Percentiles rank a stretch among this genome's conserved stretches.
Evolutionary conservation across 2,888 invertebrate genomes (phyloP).

Genomic region (Lithophane semibrunnea): DNA sequence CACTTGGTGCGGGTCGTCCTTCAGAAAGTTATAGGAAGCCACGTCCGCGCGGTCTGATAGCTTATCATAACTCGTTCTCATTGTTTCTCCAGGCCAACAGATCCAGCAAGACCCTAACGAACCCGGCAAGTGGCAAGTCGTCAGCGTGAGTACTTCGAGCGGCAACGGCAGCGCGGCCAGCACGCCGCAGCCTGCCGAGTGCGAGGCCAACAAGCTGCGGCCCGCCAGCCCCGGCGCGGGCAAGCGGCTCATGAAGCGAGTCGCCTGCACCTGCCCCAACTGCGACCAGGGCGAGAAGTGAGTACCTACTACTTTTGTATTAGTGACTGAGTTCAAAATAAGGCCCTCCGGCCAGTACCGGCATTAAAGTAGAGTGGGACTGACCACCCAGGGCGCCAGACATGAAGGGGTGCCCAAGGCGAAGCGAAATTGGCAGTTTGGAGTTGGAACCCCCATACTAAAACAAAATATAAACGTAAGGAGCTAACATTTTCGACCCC

Average conservation of each 20-base stretch:
- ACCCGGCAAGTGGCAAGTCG: slow-evolving; percentile 96
- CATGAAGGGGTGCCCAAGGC: neutral
- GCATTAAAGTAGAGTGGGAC: neutral
- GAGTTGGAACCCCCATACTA: neutral
- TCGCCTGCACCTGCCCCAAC: slow-evolving; percentile 99
- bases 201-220: slow-evolving; percentile 80
- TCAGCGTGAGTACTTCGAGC: slow-evolving; percentile 80
- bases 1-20: too few relatives aligned
- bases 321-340: neutral
- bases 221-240: slow-evolving; percentile 76
- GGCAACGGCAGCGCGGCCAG: slow-evolving; percentile 63
- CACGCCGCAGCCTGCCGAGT: slow-evolving; percentile 76
- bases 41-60: too few relatives aligned
- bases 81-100: slow-evolving; percentile 89
- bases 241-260: slow-evolving; percentile 93
- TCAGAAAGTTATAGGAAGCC: too few relatives aligned
- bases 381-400: too few relatives aligned
- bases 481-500: neutral
- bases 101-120: slow-evolving; percentile 96
- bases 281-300: slow-evolving; percentile 96
- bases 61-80: too few relatives aligned
- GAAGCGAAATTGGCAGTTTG: neutral
- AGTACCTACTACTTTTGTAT: slow-evolving; percentile 60
- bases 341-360: neutral
- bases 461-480: neutral